Evolutionary conservation across 2,113 vertebrate species (phyloP), one percentile per base, ranked within the genome.

Genomic region (Chelonoidis abingdonii): DNA sequence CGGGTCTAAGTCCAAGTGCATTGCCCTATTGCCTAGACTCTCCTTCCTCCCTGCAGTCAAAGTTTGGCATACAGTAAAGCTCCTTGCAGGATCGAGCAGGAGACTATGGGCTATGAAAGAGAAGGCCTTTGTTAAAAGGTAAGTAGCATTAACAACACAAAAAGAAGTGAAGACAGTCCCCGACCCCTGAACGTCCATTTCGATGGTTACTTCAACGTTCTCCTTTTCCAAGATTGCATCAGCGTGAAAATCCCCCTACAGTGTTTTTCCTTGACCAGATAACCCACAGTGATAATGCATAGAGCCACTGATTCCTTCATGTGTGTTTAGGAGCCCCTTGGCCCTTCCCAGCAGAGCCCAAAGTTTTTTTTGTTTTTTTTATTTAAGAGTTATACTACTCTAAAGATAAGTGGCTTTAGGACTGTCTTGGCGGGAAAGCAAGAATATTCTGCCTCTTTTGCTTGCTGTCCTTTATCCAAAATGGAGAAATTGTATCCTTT

Each of bases 161-260:
- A 50, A 95, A 79, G 95, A 97, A 94, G 38, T 75, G 53, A 91
- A 88, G 88, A 75, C 57, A 91, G 50, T 50, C 84, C 57, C 86
- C 57, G 53, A 84, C 79, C 9, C 80, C 89, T 11, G 56, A 50
- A 83, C 80, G 38, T 57, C 90, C n/a, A 89, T 93, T 95, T 89
- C 50, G 87, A 38, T 79, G 88, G 29, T 47, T 89, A 29, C 83
- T 91, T 76, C 57, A 84, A 27, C 87, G 65, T 97, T 94, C 92
- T 97, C 79, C 65, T 96, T 97, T 92, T 83, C 94, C 91, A 92
- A 87, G 90, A 87, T 96, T 95, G 72, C 94, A 76, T 95, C 94
- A 97, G 92, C 88, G 85, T 83, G 86, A 95, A 97, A 97, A 96
- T 95, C 89, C 97, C 94, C 94, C 83, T 95, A 82, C 81, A 65